These are phyloP conservation scores for Chrysolina oricalcia DNA, from an alignment of 2,888 invertebrate species.

Conservation along the genomic window DNA sequence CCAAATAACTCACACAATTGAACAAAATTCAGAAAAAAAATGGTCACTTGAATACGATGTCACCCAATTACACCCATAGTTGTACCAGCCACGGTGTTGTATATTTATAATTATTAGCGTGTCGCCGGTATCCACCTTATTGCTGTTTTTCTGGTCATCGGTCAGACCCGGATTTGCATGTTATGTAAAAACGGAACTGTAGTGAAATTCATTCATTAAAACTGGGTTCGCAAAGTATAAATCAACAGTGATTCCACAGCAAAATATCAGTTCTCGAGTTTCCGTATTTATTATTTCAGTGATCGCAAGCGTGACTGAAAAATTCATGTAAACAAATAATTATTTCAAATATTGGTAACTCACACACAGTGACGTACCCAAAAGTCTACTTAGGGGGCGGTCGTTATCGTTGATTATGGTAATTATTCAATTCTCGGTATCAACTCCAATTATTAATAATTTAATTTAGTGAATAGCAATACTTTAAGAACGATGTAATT, in stretches of 20 bases:
- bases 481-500: too few relatives aligned
- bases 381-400: too few relatives aligned
- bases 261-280: not conserved
- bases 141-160: slow-evolving; percentile 9
- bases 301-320: too few relatives aligned
- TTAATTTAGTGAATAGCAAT: too few relatives aligned
- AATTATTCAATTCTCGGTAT: too few relatives aligned
- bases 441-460: too few relatives aligned
- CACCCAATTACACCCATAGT: not conserved
- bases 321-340: too few relatives aligned
- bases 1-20: too few relatives aligned
- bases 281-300: too few relatives aligned
- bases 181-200: slow-evolving; percentile 27
- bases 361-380: too few relatives aligned
- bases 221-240: not conserved
- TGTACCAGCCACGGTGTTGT: not conserved
- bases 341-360: too few relatives aligned
- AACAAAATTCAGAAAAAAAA: not conserved
- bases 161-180: slow-evolving; percentile 28
- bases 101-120: not conserved
- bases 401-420: too few relatives aligned
- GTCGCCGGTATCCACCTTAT: slow-evolving; percentile 2
- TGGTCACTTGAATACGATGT: not conserved
- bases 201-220: slow-evolving; percentile 14
- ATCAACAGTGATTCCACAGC: not conserved